phyloP scores from a whole-genome alignment of 2,113 vertebrate genomes.

The Anser brachyrhynchus region DNA sequence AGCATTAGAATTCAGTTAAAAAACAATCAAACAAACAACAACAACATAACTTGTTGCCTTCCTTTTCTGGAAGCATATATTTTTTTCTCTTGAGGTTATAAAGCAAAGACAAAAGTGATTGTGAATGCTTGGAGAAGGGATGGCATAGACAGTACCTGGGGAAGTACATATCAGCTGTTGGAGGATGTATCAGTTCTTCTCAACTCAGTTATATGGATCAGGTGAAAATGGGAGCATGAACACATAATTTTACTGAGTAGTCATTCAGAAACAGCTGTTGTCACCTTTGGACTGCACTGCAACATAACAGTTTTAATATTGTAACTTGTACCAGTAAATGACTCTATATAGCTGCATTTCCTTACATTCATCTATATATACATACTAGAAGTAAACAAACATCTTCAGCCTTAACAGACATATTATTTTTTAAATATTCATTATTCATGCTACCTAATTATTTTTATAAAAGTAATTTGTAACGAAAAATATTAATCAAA shows the following conservation, averaged over 20 bases:
- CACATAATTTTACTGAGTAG: neutral
- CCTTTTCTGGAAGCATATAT: neutral
- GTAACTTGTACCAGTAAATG: neutral
- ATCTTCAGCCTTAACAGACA: neutral
- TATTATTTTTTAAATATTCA: neutral
- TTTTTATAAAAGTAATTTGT: neutral
- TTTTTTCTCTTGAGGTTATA: neutral
- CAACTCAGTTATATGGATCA: accelerated
- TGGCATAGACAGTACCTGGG: neutral
- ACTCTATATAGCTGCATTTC: neutral
- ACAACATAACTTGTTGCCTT: neutral
- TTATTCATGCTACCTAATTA: neutral
- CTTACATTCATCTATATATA: neutral
- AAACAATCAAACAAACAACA: neutral
- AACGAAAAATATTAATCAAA: neutral
- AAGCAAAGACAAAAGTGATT: neutral
- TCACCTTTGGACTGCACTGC: neutral
- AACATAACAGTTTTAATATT: neutral
- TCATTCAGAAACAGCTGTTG: neutral
- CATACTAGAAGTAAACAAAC: neutral
- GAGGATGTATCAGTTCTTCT: neutral
- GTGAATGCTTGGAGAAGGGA: neutral
- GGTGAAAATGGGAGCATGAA: neutral
- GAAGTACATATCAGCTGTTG: neutral
- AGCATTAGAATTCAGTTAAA: neutral